Conservation (phyloP, 2,888 invertebrate species). For the Teinopalpus imperialis region DNA sequence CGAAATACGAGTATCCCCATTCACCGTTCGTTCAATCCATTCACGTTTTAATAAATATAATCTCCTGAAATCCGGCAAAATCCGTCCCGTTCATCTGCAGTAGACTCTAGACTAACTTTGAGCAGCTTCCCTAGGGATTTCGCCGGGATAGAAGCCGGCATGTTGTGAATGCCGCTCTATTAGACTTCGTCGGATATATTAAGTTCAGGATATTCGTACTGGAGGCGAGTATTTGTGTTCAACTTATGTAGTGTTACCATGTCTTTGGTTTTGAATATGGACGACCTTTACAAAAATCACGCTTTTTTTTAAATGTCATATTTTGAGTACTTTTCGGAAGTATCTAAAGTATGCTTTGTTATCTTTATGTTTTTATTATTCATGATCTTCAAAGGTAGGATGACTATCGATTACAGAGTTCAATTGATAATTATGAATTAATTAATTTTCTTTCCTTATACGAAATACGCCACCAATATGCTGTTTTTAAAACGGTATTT, state of each 20-base stretch:
- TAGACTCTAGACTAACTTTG: constrained; percentile 28
- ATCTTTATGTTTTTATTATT: no score
- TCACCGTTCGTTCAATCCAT: constrained; percentile 23
- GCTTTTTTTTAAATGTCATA: no score
- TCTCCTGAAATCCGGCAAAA: constrained; percentile 39
- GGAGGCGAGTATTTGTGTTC: constrained; percentile 23
- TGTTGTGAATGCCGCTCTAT: constrained; percentile 46
- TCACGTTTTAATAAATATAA: constrained; percentile 40
- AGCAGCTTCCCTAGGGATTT: constrained; percentile 37
- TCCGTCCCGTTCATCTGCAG: constrained; percentile 32
- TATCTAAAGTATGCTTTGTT: no score
- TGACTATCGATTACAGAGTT: no score
- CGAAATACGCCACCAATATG: no score
- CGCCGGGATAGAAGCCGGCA: constrained; percentile 37
- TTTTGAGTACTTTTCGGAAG: no score
- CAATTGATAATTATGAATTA: no score
- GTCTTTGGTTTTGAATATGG: neutral
- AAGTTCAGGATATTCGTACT: constrained; percentile 34
- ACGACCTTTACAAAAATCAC: no score
- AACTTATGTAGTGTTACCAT: constrained; percentile 15
- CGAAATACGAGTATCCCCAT: no score
- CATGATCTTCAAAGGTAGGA: no score
- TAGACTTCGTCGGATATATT: constrained; percentile 38
- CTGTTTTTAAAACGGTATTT: no score
- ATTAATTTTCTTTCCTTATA: no score